A percentile compares a stretch with the other conserved stretches of the same genome.
Conservation (phyloP, 2,113 vertebrate genomes). For the Rhinogobius similis region DNA sequence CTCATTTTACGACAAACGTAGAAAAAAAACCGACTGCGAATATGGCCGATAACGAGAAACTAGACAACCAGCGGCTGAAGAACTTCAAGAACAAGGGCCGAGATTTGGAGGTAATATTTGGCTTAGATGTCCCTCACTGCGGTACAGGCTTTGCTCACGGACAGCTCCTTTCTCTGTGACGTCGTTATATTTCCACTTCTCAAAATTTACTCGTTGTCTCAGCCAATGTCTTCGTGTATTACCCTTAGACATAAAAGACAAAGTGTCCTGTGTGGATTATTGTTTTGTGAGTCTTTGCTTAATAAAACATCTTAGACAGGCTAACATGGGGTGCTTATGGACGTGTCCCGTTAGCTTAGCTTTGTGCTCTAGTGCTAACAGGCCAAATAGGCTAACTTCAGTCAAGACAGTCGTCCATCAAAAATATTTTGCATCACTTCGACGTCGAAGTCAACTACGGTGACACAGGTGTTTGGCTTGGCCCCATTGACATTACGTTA, state of each 20-base stretch:
- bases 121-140: slow-evolving; percentile 39
- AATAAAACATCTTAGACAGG: slow-evolving; percentile 46
- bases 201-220: slow-evolving; percentile 46
- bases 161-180: slow-evolving; percentile 79
- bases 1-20: slow-evolving; percentile 41
- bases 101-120: slow-evolving; percentile 89
- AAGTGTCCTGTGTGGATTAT: background rate
- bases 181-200: slow-evolving; percentile 78
- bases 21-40: slow-evolving; percentile 58
- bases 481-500: background rate
- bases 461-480: fast-evolving
- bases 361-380: slow-evolving; percentile 45
- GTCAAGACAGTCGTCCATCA: slow-evolving; percentile 19
- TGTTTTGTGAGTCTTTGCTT: slow-evolving; percentile 7
- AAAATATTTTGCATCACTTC: slow-evolving; percentile 3
- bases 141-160: slow-evolving; percentile 39
- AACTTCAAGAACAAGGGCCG: slow-evolving; percentile 99
- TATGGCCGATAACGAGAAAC: slow-evolving; percentile 97
- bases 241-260: background rate
- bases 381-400: slow-evolving; percentile 57
- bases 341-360: slow-evolving; percentile 35
- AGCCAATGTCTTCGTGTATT: slow-evolving; percentile 12
- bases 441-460: background rate
- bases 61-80: slow-evolving; percentile 97
- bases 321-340: slow-evolving; percentile 38